Evolutionary conservation across 2,797 vertebrate species (phyloP).

Genomic region (Sebastiscus albofasciatus): DNA sequence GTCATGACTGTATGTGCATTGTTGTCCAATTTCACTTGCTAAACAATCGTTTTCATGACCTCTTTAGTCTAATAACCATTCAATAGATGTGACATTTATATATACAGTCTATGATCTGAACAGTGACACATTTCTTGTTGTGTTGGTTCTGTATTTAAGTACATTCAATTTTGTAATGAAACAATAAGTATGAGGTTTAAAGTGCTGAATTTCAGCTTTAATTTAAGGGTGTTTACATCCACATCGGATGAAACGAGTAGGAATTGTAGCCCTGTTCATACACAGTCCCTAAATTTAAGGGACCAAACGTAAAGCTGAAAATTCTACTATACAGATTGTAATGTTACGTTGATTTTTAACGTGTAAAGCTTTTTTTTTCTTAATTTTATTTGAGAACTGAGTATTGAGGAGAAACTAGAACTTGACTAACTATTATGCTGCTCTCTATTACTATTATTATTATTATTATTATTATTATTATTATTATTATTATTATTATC

Average conservation of each 20-base stretch:
- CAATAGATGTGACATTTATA: not conserved
- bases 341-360: not conserved
- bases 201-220: not conserved
- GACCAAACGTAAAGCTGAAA: not conserved
- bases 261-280: not conserved
- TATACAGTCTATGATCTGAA: not conserved
- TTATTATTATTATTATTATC: not conserved
- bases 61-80: not conserved
- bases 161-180: not conserved
- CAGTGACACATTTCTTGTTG: not conserved
- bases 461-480: not conserved
- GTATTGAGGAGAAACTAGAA: constrained; percentile 32
- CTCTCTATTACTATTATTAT: not conserved
- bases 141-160: not conserved
- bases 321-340: not conserved
- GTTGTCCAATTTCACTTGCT: constrained; percentile 8
- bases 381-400: not conserved
- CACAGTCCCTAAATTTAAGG: not conserved
- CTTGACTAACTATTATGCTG: constrained; percentile 39
- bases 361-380: not conserved
- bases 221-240: not conserved
- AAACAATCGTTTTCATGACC: constrained; percentile 33
- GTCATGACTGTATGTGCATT: constrained; percentile 29
- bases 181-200: not conserved
- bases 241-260: not conserved